Base-by-base conservation (phyloP, 2,797 vertebrate species). In the Dermochelys coriacea region DNA sequence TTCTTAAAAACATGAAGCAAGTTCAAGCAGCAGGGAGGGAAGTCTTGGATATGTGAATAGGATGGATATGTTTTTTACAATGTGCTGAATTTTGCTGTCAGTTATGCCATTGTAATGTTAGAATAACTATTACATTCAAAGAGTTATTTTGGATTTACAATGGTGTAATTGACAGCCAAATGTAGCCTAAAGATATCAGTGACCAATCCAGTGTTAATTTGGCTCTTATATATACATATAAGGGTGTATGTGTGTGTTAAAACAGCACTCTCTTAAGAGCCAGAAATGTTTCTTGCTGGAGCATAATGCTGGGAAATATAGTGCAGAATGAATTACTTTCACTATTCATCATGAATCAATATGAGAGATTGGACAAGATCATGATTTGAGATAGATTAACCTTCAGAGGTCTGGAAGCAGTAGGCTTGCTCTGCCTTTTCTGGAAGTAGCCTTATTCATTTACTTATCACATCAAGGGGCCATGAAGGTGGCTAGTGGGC, bases 61-160 rank as follows among this genome's bases (percentile, higher is more conserved):
- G 49, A 79, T 41, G 51, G 21, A 82, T 11, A 2, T 4, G 1
- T 47, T 85, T 29, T 21, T 64, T 91, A 52, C 0, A 0, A 47
- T 37, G 18, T 75, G 37, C 18, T 75, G 41, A 84, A 84, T 89
- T 93, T 84, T 93, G 41, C 29, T 75, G 74, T 25, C 51, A 91
- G 18, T n/a, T 86, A 18, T 34, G 37, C 18, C 87, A 23, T 4
- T 87, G 12, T 79, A 80, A 41, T 61, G 80, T 29, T 49, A 61
- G 31, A 61, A 34, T 78, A 84, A 25, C 10, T 85, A 21, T 11
- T 15, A 49, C 74, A 77, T 49, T 29, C 47, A 77, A 41, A 77
- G 45, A 77, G 45, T 49, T 31, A 77, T 12, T 77, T 49, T 12
- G 25, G 47, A 82, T 10, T 92, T 91, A 87, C 29, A 75, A 1